Evolutionary conservation across 2,113 vertebrate genomes (phyloP).

Genomic region (Brachyhypopomus occidentalis): DNA sequence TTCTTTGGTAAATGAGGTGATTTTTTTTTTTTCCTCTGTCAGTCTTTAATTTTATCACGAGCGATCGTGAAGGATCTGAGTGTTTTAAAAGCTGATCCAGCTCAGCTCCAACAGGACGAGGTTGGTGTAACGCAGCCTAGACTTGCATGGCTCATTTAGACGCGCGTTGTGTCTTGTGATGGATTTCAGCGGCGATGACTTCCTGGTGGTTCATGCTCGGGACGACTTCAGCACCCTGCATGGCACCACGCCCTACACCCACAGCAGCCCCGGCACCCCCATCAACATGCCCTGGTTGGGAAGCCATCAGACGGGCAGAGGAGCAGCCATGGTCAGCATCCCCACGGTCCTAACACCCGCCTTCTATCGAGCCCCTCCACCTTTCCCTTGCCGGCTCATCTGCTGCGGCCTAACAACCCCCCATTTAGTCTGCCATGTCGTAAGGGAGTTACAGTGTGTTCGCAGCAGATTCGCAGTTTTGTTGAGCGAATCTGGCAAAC

Average conservation of each 20-base stretch:
- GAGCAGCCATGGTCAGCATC: conserved; percentile 89
- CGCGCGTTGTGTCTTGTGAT: conserved; percentile 3
- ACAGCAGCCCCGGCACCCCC: conserved; percentile 91
- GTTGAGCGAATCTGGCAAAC: not conserved
- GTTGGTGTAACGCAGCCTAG: not conserved
- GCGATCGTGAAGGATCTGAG: not conserved
- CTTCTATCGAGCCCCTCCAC: not conserved
- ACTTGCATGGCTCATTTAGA: conserved; percentile 5
- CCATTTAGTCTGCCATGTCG: not conserved
- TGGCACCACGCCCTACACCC: conserved; percentile 93
- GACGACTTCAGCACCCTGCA: conserved; percentile 87
- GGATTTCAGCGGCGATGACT: conserved; percentile 82
- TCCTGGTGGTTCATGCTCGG: conserved; percentile 88
- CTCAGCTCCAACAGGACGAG: not conserved
- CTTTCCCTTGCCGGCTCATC: not conserved
- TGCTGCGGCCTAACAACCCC: not conserved
- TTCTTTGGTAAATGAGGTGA: too few relatives aligned
- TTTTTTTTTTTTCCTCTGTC: too few relatives aligned
- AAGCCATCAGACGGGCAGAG: conserved; percentile 90
- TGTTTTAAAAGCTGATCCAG: not conserved
- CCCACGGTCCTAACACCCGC: not conserved
- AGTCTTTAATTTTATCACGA: not conserved
- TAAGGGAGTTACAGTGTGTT: not conserved
- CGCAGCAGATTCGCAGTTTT: not conserved
- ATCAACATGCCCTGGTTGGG: conserved; percentile 99